These are phyloP conservation scores for Palloptera scutellata DNA, from an alignment of 2,888 invertebrate genomes.

Conservation along the genomic window DNA sequence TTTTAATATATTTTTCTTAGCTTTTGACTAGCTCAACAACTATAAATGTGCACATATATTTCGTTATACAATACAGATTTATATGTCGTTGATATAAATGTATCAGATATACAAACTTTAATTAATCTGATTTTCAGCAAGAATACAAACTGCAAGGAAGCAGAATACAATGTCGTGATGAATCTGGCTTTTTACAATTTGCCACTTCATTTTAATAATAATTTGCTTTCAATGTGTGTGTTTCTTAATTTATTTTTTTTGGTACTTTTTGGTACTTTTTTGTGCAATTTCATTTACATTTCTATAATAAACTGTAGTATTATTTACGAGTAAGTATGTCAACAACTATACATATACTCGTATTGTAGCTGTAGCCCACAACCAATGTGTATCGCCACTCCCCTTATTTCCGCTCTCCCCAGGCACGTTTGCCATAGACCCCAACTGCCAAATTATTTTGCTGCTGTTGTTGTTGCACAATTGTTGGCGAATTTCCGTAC, in stretches of 20 bases:
- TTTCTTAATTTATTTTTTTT: too few relatives aligned
- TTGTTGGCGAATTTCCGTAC: constrained; percentile 5
- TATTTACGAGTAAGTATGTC: too few relatives aligned
- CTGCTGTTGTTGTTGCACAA: not conserved
- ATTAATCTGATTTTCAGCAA: too few relatives aligned
- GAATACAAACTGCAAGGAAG: too few relatives aligned
- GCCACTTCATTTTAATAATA: too few relatives aligned
- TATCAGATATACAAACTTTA: too few relatives aligned
- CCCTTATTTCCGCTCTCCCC: not conserved
- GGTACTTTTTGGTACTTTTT: too few relatives aligned
- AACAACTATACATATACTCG: not conserved
- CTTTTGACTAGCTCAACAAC: not conserved
- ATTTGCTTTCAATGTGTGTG: too few relatives aligned
- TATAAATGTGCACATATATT: not conserved
- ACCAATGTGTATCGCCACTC: not conserved
- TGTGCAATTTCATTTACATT: too few relatives aligned
- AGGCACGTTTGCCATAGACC: constrained; percentile 4
- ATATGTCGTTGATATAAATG: not conserved
- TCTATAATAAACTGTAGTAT: too few relatives aligned
- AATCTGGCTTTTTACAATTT: too few relatives aligned
- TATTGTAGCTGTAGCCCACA: not conserved
- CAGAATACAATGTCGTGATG: too few relatives aligned
- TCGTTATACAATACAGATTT: not conserved
- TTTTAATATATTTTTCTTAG: not conserved
- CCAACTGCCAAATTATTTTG: constrained; percentile 1